phyloP scores from a whole-genome alignment of 2,797 vertebrate species.

The Numenius phaeopus region DNA sequence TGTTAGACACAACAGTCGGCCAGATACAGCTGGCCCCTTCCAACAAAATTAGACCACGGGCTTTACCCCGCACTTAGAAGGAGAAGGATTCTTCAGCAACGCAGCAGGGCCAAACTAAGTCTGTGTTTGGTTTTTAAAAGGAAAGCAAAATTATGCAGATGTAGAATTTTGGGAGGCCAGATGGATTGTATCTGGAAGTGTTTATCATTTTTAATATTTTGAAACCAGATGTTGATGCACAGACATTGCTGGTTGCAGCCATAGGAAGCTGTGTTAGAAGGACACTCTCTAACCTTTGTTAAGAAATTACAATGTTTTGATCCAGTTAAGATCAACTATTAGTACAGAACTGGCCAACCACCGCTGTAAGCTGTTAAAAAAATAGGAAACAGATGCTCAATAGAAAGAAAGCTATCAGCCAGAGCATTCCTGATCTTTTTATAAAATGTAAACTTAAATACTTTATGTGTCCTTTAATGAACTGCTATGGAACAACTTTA shows the following conservation, averaged over 20 bases:
- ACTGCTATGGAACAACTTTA: constrained; percentile 81
- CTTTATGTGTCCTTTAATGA: constrained; percentile 84
- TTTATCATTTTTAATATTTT: constrained; percentile 85
- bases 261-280: constrained; percentile 78
- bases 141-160: constrained; percentile 76
- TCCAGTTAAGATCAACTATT: constrained; percentile 81
- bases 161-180: constrained; percentile 70
- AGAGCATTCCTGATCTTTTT: constrained; percentile 83
- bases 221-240: constrained; percentile 80
- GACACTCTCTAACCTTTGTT: constrained; percentile 78
- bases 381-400: constrained; percentile 84
- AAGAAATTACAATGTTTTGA: constrained; percentile 81
- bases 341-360: constrained; percentile 77
- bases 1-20: constrained; percentile 39
- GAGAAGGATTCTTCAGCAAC: constrained; percentile 37
- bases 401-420: constrained; percentile 76
- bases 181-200: constrained; percentile 79
- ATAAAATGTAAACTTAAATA: constrained; percentile 84
- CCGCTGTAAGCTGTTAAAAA: constrained; percentile 74
- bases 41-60: background rate
- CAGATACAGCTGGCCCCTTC: background rate
- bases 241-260: constrained; percentile 71
- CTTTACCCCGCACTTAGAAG: constrained; percentile 21
- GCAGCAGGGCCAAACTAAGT: constrained; percentile 43
- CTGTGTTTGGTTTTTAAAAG: constrained; percentile 69